Evolutionary conservation across 30 jellyfish, hydroid and myxozoan genomes (phyloP), one percentile per base, ranked within the genome.

Genomic region (Aurelia sp.): DNA sequence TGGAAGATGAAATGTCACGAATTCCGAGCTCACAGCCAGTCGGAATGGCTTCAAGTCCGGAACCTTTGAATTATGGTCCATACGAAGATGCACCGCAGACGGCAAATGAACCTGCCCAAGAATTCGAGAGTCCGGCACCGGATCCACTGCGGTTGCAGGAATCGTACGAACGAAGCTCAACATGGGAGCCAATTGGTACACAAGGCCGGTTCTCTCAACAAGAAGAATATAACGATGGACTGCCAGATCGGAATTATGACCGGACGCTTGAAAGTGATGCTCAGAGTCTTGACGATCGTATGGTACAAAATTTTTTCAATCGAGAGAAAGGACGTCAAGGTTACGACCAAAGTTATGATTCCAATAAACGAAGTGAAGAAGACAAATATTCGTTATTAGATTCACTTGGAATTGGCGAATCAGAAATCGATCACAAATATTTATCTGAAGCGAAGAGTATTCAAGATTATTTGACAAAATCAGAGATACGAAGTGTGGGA

Each of bases 151-250:
- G 88, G 5, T 41, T 72, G 72, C 96, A 88, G 48, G 88, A 78
- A 20, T 67, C 50, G 19, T 88, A 63, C 44, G 96, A 88, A 71
- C 53, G 91, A n/a, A 77, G 96, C 69, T 60, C 90, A 11, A 63
- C 85, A 8, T 88, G 96, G 96, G 90, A 88, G 83, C 96, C 96
- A 47, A 52, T 70, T 38, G 88, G 91, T 8, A 35, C 81, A 55
- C 74, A 38, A 16, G n/a, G 64, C 18, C 93, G 69, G 52, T 84
- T 84, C 88, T 35, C 57, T 35, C 47, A 55, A 24, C 68, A 62
- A 40, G 91, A 88, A 33, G 90, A 88, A 47, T 78, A 62, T 64
- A 69, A 68, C 61, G 55, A 65, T 41, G 96, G 96, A 20, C 79
- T 70, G 3, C 96, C 96, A 27, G 96, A 88, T 81, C 82, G 67